Conservation (phyloP, 2,797 vertebrate genomes). For the Coccyzus lansbergi region DNA sequence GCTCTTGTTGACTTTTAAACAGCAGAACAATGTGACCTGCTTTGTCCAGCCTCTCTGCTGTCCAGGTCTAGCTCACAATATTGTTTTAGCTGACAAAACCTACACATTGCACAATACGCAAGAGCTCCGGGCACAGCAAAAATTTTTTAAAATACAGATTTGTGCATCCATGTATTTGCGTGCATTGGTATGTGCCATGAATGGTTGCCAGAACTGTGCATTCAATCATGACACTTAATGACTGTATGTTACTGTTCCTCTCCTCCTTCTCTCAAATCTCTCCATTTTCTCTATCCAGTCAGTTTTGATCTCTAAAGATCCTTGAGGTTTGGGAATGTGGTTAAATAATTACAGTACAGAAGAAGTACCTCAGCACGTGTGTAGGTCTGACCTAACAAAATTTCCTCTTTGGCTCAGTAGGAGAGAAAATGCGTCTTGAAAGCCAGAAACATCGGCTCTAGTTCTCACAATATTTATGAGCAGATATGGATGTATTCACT, state of each 20-base stretch:
- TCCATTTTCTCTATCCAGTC: background rate
- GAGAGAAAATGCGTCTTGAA: background rate
- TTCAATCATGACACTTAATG: rapidly evolving
- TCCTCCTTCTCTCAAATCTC: background rate
- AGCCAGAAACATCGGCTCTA: slow-evolving; percentile 47
- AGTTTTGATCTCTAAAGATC: background rate
- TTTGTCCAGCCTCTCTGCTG: background rate
- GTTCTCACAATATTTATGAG: slow-evolving; percentile 61
- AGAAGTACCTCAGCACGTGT: background rate
- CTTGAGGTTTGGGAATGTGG: background rate
- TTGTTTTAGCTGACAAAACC: background rate
- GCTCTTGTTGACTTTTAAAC: background rate
- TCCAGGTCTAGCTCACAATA: background rate
- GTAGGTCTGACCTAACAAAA: background rate
- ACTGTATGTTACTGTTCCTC: background rate
- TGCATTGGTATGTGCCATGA: background rate
- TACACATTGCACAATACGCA: rapidly evolving
- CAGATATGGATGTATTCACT: slow-evolving; percentile 26
- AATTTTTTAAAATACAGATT: background rate
- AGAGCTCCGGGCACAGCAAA: background rate
- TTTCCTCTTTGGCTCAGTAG: slow-evolving; percentile 13
- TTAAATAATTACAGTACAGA: background rate
- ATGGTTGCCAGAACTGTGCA: background rate
- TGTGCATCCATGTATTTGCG: rapidly evolving
- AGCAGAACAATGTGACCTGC: background rate